These are phyloP conservation scores for Dreissena polymorpha DNA, from an alignment of 1,140 invertebrate genomes.

Conservation along the genomic window DNA sequence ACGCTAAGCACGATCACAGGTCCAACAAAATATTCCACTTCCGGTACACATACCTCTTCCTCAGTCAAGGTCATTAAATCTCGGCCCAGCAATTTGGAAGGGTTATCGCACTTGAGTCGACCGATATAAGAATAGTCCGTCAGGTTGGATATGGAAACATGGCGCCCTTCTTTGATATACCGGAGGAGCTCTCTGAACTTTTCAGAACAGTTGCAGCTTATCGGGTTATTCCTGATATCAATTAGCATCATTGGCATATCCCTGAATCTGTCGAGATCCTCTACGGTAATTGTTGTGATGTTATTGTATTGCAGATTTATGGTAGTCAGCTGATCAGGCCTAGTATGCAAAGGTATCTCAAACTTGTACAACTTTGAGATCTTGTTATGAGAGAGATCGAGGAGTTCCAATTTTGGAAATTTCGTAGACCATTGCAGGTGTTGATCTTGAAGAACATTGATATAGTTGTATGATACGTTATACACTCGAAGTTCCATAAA, in stretches of 20 bases:
- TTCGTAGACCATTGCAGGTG: slow-evolving; percentile 57
- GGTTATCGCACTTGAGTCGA: slow-evolving; percentile 55
- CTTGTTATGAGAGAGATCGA: slow-evolving; percentile 63
- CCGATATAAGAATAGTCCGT: slow-evolving; percentile 58
- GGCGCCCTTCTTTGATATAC: slow-evolving; percentile 43
- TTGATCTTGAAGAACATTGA: slow-evolving; percentile 42
- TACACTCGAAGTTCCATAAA: slow-evolving; percentile 50
- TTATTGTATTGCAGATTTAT: slow-evolving; percentile 62
- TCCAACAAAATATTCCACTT: slow-evolving; percentile 31
- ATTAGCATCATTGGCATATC: slow-evolving; percentile 51
- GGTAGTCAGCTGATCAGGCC: slow-evolving; percentile 23
- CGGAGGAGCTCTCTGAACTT: slow-evolving; percentile 46
- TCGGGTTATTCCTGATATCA: slow-evolving; percentile 61
- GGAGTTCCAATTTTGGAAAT: slow-evolving; percentile 59
- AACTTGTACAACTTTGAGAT: slow-evolving; percentile 56
- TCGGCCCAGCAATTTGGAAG: slow-evolving; percentile 45
- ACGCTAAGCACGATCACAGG: slow-evolving; percentile 60
- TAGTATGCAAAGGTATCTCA: slow-evolving; percentile 37
- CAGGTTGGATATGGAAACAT: slow-evolving; percentile 31
- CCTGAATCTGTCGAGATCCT: slow-evolving; percentile 54
- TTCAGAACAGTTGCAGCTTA: slow-evolving; percentile 62
- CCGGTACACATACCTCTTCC: slow-evolving; percentile 45
- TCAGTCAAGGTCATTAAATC: slow-evolving; percentile 35
- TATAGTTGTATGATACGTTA: slow-evolving; percentile 57
- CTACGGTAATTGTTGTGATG: slow-evolving; percentile 50